Evolutionary conservation across 2,797 vertebrate species (phyloP).

Genomic region (Garrulus glandarius): DNA sequence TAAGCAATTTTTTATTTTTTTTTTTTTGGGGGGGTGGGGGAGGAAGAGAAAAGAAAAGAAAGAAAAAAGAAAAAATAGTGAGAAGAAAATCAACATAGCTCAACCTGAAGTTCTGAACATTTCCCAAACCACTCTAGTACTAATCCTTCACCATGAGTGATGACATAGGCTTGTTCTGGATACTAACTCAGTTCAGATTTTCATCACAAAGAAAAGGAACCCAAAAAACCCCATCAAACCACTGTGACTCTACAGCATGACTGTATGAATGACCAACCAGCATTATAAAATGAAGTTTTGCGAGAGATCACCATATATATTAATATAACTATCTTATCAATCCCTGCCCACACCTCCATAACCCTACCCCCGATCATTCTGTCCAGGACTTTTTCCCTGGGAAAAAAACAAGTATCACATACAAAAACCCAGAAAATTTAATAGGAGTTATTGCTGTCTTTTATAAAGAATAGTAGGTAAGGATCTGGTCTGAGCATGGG

Average conservation of each 20-base stretch:
- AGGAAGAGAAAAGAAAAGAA: background rate
- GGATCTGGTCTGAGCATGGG: background rate
- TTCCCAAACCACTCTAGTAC: background rate
- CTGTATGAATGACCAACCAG: background rate
- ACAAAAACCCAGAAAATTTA: background rate
- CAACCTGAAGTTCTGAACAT: background rate
- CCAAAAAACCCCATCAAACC: background rate
- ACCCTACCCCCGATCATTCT: fast-evolving
- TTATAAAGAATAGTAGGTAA: background rate
- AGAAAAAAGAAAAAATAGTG: too few relatives aligned
- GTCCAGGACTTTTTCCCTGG: background rate
- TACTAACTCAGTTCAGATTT: background rate
- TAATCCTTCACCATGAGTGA: background rate
- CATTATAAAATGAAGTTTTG: background rate
- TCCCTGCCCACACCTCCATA: background rate
- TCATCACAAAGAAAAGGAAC: background rate
- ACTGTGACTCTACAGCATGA: background rate
- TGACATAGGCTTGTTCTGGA: background rate
- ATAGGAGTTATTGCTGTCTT: background rate
- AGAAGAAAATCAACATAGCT: background rate
- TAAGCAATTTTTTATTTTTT: background rate
- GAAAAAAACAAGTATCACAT: background rate
- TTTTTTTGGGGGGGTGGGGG: background rate
- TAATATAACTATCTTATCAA: background rate
- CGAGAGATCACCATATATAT: background rate